phyloP scores from a whole-genome alignment of 2,797 vertebrate species.

The Nasua narica region DNA sequence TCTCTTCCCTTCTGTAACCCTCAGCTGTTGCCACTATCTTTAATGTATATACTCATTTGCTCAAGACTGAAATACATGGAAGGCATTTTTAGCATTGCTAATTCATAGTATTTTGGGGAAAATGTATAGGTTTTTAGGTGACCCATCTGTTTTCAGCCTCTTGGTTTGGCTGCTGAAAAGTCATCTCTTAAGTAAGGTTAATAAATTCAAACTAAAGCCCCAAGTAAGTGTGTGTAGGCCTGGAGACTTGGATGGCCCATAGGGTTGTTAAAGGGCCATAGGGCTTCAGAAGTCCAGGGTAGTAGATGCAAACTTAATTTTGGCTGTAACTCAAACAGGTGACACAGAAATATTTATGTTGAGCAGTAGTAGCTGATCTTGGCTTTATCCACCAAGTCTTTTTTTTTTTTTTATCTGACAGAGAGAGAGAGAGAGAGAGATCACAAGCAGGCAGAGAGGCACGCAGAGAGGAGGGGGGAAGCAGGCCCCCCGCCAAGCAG shows the following conservation, averaged over 20 bases:
- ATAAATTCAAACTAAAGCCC: slow-evolving; percentile 33
- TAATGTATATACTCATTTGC: neutral
- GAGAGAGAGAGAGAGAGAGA: no score
- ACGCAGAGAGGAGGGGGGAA: no score
- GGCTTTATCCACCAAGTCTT: slow-evolving; percentile 22
- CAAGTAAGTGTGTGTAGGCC: neutral
- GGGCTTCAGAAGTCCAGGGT: neutral
- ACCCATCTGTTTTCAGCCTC: neutral
- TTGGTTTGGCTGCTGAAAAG: slow-evolving; percentile 22
- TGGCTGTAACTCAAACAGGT: neutral
- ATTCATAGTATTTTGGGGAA: neutral
- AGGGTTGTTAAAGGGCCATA: neutral
- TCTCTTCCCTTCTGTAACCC: neutral
- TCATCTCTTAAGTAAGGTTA: neutral
- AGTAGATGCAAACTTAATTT: neutral
- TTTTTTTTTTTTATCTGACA: no score
- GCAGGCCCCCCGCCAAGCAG: no score
- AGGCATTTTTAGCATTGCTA: slow-evolving; percentile 29
- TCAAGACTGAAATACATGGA: neutral
- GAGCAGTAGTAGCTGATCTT: neutral
- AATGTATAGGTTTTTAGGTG: neutral
- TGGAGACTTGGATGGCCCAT: neutral
- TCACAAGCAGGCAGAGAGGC: no score
- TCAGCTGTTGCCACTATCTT: neutral
- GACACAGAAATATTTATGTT: slow-evolving; percentile 7